Evolutionary conservation across 2,888 invertebrate species (phyloP).

Genomic region (Campopleginae sp.): DNA sequence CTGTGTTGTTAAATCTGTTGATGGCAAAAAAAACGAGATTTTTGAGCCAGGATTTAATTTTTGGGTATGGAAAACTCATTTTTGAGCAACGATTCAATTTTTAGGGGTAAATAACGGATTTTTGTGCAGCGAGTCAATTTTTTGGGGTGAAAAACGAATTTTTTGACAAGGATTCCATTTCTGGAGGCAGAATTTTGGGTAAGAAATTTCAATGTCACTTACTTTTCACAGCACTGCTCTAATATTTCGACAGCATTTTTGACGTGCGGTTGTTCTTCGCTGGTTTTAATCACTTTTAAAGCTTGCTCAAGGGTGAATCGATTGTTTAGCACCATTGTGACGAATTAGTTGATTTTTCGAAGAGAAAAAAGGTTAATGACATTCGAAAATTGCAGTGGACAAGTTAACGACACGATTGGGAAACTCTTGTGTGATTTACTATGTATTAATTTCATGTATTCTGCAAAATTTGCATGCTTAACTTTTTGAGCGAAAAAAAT

Average conservation of each 20-base stretch:
- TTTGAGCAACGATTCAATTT: background rate
- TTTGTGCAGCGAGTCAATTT: background rate
- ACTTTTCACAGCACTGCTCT: constrained; percentile 79
- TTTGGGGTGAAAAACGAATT: no score
- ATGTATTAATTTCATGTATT: background rate
- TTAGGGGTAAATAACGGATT: background rate
- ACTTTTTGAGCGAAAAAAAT: background rate
- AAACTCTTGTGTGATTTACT: background rate
- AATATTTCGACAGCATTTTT: constrained; percentile 76
- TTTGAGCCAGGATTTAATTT: background rate
- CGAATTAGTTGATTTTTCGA: background rate
- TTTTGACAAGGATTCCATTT: no score
- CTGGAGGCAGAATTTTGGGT: background rate
- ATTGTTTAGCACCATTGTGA: constrained; percentile 66
- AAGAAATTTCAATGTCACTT: constrained; percentile 57
- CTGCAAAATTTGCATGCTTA: background rate
- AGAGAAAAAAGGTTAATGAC: background rate
- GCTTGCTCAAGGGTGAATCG: constrained; percentile 74
- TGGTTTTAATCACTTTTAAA: constrained; percentile 71
- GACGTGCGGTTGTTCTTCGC: constrained; percentile 72
- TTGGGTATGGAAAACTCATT: background rate
- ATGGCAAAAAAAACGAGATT: constrained; percentile 18
- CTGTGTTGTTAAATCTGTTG: constrained; percentile 89
- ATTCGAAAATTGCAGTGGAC: background rate
- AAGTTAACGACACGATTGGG: background rate